Percentiles rank a stretch among this genome's conserved stretches.
These are phyloP conservation scores for Physella acuta DNA, from an alignment of 1,140 invertebrate genomes.

Conservation along the genomic window DNA sequence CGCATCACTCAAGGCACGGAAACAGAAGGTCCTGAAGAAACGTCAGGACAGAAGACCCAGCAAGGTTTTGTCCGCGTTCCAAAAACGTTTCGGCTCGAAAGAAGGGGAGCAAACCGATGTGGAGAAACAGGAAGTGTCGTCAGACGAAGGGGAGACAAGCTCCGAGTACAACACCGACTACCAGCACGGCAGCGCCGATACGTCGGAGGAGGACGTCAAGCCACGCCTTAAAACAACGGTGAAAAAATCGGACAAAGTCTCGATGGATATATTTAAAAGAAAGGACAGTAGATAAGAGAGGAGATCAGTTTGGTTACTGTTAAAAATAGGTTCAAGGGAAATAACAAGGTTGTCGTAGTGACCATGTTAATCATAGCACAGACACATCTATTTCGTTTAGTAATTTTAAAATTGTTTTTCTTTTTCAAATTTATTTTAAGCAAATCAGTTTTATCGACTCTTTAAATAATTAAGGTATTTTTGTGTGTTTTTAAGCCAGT, in stretches of 20 bases:
- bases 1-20: background rate
- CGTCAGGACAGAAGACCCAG: background rate
- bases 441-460: too few relatives aligned
- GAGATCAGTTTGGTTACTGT: too few relatives aligned
- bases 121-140: background rate
- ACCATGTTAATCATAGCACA: too few relatives aligned
- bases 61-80: background rate
- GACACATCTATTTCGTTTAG: too few relatives aligned
- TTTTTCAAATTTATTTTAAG: too few relatives aligned
- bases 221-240: background rate
- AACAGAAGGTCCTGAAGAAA: slow-evolving; percentile 1
- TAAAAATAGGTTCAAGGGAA: too few relatives aligned
- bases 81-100: background rate
- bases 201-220: background rate
- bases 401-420: too few relatives aligned
- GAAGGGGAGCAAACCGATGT: background rate
- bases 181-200: slow-evolving; percentile 17
- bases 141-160: slow-evolving; percentile 9
- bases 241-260: slow-evolving; percentile 4
- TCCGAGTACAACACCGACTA: slow-evolving; percentile 23
- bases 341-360: too few relatives aligned
- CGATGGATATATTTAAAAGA: slow-evolving; percentile 17
- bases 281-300: background rate
- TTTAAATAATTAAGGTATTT: too few relatives aligned
- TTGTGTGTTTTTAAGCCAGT: too few relatives aligned